Evolutionary conservation across 2,888 invertebrate genomes (phyloP), one percentile per base, ranked within the genome.

Genomic region (Phengaris alcon): DNA sequence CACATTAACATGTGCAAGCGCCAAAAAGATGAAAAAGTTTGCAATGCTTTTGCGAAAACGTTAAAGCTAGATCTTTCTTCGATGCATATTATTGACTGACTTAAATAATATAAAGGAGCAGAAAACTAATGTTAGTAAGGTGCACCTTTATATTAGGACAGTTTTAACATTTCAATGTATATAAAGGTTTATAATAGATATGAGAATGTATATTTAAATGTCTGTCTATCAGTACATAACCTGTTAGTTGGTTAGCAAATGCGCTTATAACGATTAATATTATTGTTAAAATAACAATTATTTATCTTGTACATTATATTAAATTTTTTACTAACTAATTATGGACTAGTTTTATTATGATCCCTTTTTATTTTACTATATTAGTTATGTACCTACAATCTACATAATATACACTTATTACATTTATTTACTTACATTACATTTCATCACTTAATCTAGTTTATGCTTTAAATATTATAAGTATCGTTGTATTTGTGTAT

Each of bases 121-220:
- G 35, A 9, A 6, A 5, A 52, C 0, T 12, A 64, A 64, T 44
- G 13, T 64, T 64, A 64, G 35, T 35, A 64, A 6, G 5, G 12
- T 35, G 35, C 35, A 12, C 64, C 44, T 64, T 35, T 35, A 44
- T 64, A 44, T 64, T 64, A 10, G 35, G 13, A 35, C 35, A 64
- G 0, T 35, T 44, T 64, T 64, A 12, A 2, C 22, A 64, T 12
- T 64, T 44, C 35, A 12, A 64, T 64, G 64, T 64, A 64, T 64
- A 64, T 64, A 64, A 64, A 64, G 64, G 64, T 64, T 64, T 64
- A 64, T 64, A 64, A 64, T 64, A 64, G 64, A 35, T 35, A 64
- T 12, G 64, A 64, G 35, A 64, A 44, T 64, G 64, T 59, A 15
- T 64, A 64, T 64, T 55, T 55, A 55, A 55, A 64, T 64, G 64